Percentiles rank a stretch among this genome's conserved stretches.
Conservation (phyloP, 2,888 invertebrate species). For the Archaeoteleia sp. region DNA sequence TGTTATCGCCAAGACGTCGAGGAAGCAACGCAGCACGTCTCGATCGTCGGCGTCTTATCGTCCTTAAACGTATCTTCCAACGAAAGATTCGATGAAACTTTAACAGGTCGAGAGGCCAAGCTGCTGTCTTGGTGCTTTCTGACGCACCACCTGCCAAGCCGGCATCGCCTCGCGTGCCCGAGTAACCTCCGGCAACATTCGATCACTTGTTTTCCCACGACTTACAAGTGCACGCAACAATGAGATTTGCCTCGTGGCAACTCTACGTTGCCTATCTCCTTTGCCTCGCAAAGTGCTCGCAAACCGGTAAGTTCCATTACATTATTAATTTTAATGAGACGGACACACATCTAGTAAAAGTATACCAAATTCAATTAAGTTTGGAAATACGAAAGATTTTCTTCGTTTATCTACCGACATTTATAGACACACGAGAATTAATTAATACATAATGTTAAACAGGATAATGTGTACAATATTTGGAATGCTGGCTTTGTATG, state of each 20-base stretch:
- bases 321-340: too few species aligned
- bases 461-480: too few species aligned
- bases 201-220: slow-evolving; percentile 18
- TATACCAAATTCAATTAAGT: too few species aligned
- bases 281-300: slow-evolving; percentile 8
- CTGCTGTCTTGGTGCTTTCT: not conserved
- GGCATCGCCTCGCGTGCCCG: slow-evolving; percentile 17
- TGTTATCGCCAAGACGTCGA: slow-evolving; percentile 14
- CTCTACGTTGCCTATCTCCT: slow-evolving; percentile 15
- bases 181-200: slow-evolving; percentile 1
- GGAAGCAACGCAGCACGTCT: slow-evolving; percentile 15
- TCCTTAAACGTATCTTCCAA: not conserved
- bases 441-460: too few species aligned
- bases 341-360: too few species aligned
- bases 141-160: slow-evolving; percentile 16
- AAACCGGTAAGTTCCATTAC: slow-evolving; percentile 26
- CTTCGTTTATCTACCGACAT: too few species aligned
- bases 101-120: not conserved
- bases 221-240: slow-evolving; percentile 18
- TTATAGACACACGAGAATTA: too few species aligned
- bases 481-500: too few species aligned
- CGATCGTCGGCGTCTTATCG: slow-evolving; percentile 6
- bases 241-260: slow-evolving; percentile 19
- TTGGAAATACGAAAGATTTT: too few species aligned
- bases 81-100: slow-evolving; percentile 6